A percentile compares a stretch with the other conserved stretches of the same genome.
These are phyloP conservation scores for Oryzias javanicus DNA, from an alignment of 2,113 vertebrate genomes.

Conservation along the genomic window DNA sequence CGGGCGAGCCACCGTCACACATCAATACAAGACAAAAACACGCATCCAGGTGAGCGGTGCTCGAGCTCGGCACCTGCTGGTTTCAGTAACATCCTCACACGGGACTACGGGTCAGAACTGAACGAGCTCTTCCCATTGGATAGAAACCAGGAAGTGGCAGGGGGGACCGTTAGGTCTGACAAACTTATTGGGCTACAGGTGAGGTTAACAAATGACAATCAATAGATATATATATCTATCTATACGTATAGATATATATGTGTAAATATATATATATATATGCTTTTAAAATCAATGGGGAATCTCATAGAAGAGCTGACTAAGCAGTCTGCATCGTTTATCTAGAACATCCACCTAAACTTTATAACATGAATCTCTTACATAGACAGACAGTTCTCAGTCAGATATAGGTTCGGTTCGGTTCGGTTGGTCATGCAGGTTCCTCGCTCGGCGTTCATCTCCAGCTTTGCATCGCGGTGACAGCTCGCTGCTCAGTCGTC, in stretches of 20 bases:
- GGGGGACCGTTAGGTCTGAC: conserved; percentile 44
- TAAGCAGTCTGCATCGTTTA: conserved; percentile 64
- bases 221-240: conserved; percentile 31
- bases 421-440: conserved; percentile 74
- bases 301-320: conserved; percentile 66
- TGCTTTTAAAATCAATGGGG: conserved; percentile 44
- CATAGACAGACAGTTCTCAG: conserved; percentile 76
- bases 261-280: conserved; percentile 23
- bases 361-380: conserved; percentile 69
- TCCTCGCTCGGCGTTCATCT: conserved; percentile 45
- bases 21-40: conserved; percentile 36
- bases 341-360: conserved; percentile 70
- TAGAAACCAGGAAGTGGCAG: conserved; percentile 47
- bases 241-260: conserved; percentile 3
- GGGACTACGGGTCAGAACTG: conserved; percentile 51
- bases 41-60: conserved; percentile 39
- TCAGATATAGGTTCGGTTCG: conserved; percentile 68
- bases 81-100: conserved; percentile 28
- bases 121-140: conserved; percentile 54
- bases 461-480: conserved; percentile 64
- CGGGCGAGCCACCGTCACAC: conserved; percentile 5
- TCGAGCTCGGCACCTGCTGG: conserved; percentile 44
- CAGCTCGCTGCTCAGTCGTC: conserved; percentile 81
- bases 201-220: conserved; percentile 59
- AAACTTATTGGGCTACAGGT: conserved; percentile 63